phyloP scores from a whole-genome alignment of 1,140 invertebrate species.

The Antheraea pernyi region DNA sequence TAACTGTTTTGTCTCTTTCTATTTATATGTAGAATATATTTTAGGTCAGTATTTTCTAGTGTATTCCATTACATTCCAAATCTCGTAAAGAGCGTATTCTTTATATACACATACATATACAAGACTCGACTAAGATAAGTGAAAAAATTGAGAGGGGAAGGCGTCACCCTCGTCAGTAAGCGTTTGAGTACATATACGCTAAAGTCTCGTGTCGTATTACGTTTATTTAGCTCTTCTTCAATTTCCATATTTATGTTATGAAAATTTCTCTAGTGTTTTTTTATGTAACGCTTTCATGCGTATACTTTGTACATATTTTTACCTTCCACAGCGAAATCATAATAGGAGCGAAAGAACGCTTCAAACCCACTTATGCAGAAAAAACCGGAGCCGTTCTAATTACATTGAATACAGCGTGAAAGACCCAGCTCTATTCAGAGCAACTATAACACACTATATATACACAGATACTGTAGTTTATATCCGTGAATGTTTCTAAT shows the following conservation, averaged over 20 bases:
- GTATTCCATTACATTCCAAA: no score
- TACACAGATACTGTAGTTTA: slow-evolving; percentile 15
- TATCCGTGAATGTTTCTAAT: background rate
- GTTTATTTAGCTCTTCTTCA: background rate
- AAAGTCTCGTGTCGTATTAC: background rate
- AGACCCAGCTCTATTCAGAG: slow-evolving; percentile 48
- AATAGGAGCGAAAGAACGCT: slow-evolving; percentile 32
- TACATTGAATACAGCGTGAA: slow-evolving; percentile 62
- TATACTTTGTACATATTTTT: background rate
- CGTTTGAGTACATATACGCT: background rate
- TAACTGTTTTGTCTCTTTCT: no score
- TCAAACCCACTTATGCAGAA: slow-evolving; percentile 56
- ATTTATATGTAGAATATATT: no score
- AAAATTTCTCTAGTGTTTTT: background rate
- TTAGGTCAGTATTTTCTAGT: no score
- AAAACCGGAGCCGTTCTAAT: slow-evolving; percentile 57
- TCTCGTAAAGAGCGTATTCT: no score
- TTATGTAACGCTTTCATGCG: background rate
- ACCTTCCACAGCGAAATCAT: background rate
- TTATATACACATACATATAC: no score
- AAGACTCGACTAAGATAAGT: no score
- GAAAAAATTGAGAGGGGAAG: background rate
- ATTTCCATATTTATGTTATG: slow-evolving; percentile 3
- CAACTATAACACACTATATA: slow-evolving; percentile 4
- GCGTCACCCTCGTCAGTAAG: background rate